phyloP scores from a whole-genome alignment of 2,888 invertebrate species.

The Siphonodentalium dalli region DNA sequence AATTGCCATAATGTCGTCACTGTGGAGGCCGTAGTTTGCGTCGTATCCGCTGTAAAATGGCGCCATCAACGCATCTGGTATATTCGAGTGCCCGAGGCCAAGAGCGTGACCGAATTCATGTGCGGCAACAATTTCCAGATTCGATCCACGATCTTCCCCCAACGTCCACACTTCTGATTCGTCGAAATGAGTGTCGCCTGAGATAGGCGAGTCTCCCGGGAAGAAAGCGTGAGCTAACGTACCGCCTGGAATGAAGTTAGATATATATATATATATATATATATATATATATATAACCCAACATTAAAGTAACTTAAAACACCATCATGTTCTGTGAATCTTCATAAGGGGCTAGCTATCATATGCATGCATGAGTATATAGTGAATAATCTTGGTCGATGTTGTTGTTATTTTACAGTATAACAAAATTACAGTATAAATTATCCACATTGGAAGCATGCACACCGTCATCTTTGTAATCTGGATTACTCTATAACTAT shows the following conservation, averaged over 20 bases:
- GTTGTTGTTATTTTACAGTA: too few species aligned
- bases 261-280: too few species aligned
- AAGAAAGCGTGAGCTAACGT: conserved; percentile 63
- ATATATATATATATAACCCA: too few species aligned
- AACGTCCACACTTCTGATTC: conserved; percentile 61
- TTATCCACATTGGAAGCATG: too few species aligned
- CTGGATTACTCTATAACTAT: too few species aligned
- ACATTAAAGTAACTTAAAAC: too few species aligned
- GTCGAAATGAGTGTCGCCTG: conserved; percentile 63
- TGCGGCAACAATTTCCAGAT: conserved; percentile 60
- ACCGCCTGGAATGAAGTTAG: conserved; percentile 51
- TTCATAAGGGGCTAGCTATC: background rate
- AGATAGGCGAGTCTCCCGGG: conserved; percentile 49
- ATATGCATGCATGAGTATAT: background rate
- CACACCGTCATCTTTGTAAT: too few species aligned
- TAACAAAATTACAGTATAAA: too few species aligned
- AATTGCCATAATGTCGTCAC: conserved; percentile 58
- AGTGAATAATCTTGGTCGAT: too few species aligned
- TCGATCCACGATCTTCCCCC: conserved; percentile 40
- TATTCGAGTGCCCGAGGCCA: conserved; percentile 60
- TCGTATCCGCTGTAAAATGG: conserved; percentile 61
- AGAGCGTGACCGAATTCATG: conserved; percentile 65
- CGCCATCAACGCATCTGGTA: conserved; percentile 58
- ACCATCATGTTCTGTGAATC: background rate
- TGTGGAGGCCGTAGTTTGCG: conserved; percentile 50